Percentiles rank a stretch among this genome's conserved stretches.
phyloP scores from a whole-genome alignment of 2,797 vertebrate species.

The Sphenopsis melanotis region DNA sequence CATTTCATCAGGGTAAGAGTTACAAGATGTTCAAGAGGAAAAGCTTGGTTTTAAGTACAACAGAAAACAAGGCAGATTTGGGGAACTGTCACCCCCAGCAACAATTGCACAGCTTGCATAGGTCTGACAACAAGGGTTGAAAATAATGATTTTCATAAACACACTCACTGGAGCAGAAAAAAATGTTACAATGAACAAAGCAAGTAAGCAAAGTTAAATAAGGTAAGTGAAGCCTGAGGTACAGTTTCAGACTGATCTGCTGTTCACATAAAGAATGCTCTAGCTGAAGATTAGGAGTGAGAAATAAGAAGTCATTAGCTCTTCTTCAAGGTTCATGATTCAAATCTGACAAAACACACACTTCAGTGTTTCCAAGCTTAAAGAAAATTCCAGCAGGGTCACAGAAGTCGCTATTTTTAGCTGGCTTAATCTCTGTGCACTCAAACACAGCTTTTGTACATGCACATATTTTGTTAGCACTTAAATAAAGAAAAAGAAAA shows the following conservation, averaged over 20 bases:
- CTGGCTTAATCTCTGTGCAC: constrained; percentile 34
- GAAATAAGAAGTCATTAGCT: constrained; percentile 67
- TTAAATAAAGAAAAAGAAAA: neutral
- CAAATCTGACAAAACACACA: constrained; percentile 72
- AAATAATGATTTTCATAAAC: constrained; percentile 12
- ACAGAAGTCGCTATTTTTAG: constrained; percentile 62
- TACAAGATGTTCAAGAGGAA: neutral
- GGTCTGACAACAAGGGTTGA: neutral
- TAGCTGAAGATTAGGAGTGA: constrained; percentile 24
- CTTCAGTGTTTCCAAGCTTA: constrained; percentile 74
- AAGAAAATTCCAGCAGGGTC: constrained; percentile 73
- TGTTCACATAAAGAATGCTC: neutral
- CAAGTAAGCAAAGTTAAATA: neutral
- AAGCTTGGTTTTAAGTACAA: neutral
- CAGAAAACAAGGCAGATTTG: neutral
- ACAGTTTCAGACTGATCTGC: constrained; percentile 1
- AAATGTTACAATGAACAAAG: neutral
- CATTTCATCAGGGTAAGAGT: neutral
- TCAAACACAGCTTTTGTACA: constrained; percentile 59
- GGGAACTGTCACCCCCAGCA: neutral
- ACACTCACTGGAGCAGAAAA: neutral
- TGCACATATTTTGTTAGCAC: constrained; percentile 21
- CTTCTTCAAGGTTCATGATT: constrained; percentile 73
- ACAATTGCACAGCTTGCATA: neutral
- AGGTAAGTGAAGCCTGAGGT: neutral